These are phyloP conservation scores for Wiebesia pumilae DNA, from an alignment of 1,140 invertebrate genomes.

Conservation along the genomic window DNA sequence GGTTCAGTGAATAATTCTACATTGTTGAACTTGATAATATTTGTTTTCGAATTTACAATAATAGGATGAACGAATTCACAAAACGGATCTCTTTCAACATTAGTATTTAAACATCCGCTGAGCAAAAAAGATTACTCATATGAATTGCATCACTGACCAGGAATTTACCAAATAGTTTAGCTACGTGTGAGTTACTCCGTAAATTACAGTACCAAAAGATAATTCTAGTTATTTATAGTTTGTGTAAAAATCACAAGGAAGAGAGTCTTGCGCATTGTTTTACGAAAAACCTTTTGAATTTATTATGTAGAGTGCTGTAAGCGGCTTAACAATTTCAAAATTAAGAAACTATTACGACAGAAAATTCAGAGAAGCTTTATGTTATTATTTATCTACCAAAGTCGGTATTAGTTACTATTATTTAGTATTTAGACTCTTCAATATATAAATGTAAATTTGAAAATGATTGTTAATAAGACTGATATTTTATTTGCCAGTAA, in stretches of 20 bases:
- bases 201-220: neutral
- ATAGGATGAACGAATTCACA: no score
- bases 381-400: slow-evolving; percentile 20
- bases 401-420: slow-evolving; percentile 45
- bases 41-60: no score
- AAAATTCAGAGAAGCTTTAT: slow-evolving; percentile 7
- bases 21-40: neutral
- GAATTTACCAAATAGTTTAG: slow-evolving; percentile 11
- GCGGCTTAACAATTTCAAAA: neutral
- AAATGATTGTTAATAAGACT: neutral
- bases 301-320: neutral
- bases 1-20: neutral
- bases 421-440: neutral
- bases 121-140: neutral
- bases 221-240: neutral
- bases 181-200: neutral
- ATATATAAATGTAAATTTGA: neutral
- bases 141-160: neutral
- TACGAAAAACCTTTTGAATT: neutral
- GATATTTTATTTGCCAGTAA: slow-evolving; percentile 12
- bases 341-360: neutral
- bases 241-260: neutral
- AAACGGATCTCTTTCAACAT: no score
- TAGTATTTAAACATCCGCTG: neutral
- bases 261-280: no score